A percentile compares a stretch with the other conserved stretches of the same genome.
Conservation (phyloP, 2,888 invertebrate species). For the Brachynemurus nebulosus region DNA sequence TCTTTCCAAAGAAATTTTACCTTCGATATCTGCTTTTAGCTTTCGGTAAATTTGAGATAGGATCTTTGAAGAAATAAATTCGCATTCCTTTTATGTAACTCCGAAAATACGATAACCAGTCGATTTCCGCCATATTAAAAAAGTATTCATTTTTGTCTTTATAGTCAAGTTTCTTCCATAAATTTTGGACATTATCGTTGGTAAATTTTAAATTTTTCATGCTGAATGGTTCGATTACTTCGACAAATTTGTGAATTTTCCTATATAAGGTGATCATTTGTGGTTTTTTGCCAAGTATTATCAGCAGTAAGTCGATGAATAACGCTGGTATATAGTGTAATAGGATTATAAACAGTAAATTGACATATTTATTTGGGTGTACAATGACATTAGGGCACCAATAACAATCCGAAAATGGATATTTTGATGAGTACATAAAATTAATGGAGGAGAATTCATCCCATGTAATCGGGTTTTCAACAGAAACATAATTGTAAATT, state of each 20-base stretch:
- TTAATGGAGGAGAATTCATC: constrained; percentile 43
- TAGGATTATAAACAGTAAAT: constrained; percentile 34
- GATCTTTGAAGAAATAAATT: constrained; percentile 63
- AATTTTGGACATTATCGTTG: constrained; percentile 43
- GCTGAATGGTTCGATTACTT: constrained; percentile 60
- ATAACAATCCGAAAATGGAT: constrained; percentile 38
- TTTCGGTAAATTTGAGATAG: constrained; percentile 36
- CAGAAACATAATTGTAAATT: constrained; percentile 76
- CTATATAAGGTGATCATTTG: constrained; percentile 59
- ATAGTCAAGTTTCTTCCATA: constrained; percentile 39
- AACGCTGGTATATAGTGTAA: constrained; percentile 49
- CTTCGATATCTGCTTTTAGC: constrained; percentile 4
- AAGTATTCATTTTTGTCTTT: constrained; percentile 46
- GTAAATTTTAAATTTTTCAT: constrained; percentile 57
- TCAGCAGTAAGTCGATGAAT: constrained; percentile 37
- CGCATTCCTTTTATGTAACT: constrained; percentile 61
- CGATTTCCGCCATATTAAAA: constrained; percentile 54
- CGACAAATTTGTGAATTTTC: constrained; percentile 65
- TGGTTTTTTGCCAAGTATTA: constrained; percentile 31
- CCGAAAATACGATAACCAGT: constrained; percentile 59
- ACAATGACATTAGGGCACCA: constrained; percentile 30
- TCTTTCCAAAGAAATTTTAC: constrained; percentile 3
- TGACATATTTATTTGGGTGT: constrained; percentile 26
- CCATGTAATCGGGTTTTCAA: constrained; percentile 71
- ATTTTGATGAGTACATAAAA: constrained; percentile 34